Evolutionary conservation across 2,888 invertebrate species (phyloP), one percentile per base, ranked within the genome.

Genomic region (Sisyra terminalis): DNA sequence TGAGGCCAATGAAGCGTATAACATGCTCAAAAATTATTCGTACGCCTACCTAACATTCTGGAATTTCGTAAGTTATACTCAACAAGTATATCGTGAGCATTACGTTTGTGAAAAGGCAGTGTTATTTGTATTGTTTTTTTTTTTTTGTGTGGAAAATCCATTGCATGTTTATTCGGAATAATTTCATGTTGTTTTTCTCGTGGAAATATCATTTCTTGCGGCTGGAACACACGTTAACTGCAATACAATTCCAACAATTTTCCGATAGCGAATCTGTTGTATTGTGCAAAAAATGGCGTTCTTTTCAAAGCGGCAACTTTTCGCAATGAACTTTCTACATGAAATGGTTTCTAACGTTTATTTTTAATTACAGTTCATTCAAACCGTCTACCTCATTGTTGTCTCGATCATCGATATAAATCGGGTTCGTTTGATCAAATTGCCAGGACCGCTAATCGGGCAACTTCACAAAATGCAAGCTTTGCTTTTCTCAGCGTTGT

Each of bases 51-150:
- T 37, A 37, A 37, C 37, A 11, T 6, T 37, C 10, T 37, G 37
- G 37, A 37, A 37, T 37, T 37, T 37, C 17, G 37, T 37, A 37
- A 37, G 37, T 37, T n/a, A 35, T 5, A 24, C 7, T 8, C 35
- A 35, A 2, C 4, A 35, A 15, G 14, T 35, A n/a, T 35, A 35
- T 15, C 8, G 14, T 35, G 16, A 13, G 14, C 9, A 14, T 35
- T 14, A 6, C 9, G 7, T 13, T 8, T 11, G 13, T 7, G 7
- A 24, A 24, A 24, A 3, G 24, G 24, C 24, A 5, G 24, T 24
- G 24, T 24, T 24, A 7, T 24, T n/a, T n/a, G n/a, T n/a, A n/a
- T n/a, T n/a, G n/a, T n/a, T 13, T 31, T 31, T 31, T 31, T 8
- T 35, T 35, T 35, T 35, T 14, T 14, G 3, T 13, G 35, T 35